phyloP scores from a whole-genome alignment of 2,888 invertebrate genomes.

The Hofmannophila pseudospretella region DNA sequence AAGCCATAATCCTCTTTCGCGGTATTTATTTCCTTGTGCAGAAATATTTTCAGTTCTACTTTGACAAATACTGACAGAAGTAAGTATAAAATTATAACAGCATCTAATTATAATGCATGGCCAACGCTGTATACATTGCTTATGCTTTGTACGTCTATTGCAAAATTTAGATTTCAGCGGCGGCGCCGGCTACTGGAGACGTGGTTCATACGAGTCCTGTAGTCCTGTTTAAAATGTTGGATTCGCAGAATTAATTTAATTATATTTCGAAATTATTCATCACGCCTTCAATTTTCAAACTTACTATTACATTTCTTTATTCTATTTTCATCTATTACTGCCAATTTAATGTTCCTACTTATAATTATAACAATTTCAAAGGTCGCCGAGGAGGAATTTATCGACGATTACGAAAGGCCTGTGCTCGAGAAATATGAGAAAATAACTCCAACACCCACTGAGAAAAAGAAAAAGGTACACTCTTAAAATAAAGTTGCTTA shows the following conservation, averaged over 20 bases:
- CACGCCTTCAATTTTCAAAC: no score
- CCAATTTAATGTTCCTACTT: background rate
- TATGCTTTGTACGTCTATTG: constrained; percentile 31
- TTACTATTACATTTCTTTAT: background rate
- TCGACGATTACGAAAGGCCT: constrained; percentile 86
- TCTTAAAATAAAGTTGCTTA: constrained; percentile 12
- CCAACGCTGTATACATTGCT: constrained; percentile 33
- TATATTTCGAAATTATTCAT: no score
- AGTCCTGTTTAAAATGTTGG: background rate
- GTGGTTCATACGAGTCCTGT: background rate
- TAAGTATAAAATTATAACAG: constrained; percentile 19
- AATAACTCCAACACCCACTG: constrained; percentile 66
- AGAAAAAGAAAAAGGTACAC: constrained; percentile 75
- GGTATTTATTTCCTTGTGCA: constrained; percentile 15
- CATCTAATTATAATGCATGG: constrained; percentile 33
- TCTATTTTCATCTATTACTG: constrained; percentile 8
- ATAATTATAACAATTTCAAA: constrained; percentile 39
- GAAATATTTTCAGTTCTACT: constrained; percentile 14
- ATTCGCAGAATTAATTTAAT: background rate
- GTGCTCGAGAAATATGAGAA: constrained; percentile 84
- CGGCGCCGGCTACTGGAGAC: constrained; percentile 2
- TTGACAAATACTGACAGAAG: constrained; percentile 7
- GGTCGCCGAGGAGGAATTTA: constrained; percentile 66
- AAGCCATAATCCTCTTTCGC: constrained; percentile 32
- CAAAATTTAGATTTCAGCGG: constrained; percentile 15